Conservation (phyloP, 2,113 vertebrate species). For the Hiodon alosoides region DNA sequence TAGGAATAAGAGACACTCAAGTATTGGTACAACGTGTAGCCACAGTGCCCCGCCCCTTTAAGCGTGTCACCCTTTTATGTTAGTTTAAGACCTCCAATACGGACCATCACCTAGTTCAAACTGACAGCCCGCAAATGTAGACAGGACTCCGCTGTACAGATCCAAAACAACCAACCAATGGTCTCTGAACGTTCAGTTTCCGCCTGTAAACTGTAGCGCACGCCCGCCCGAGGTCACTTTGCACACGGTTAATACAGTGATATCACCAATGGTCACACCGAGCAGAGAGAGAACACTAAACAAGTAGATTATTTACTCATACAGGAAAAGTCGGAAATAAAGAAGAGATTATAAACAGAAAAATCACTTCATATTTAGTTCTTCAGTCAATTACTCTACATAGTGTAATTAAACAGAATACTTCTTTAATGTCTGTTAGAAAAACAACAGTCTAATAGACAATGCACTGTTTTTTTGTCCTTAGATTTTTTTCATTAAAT, state of each 20-base stretch:
- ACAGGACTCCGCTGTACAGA: background rate
- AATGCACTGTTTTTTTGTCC: slow-evolving; percentile 20
- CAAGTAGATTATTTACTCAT: slow-evolving; percentile 19
- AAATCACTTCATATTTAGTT: slow-evolving; percentile 27
- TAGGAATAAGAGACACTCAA: slow-evolving; percentile 21
- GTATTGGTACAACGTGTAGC: slow-evolving; percentile 40
- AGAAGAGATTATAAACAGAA: slow-evolving; percentile 31
- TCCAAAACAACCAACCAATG: slow-evolving; percentile 14
- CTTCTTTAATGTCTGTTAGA: slow-evolving; percentile 34
- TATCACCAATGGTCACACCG: slow-evolving; percentile 23
- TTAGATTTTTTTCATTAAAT: slow-evolving; percentile 20
- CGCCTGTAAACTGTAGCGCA: slow-evolving; percentile 11
- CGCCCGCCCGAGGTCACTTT: slow-evolving; percentile 22
- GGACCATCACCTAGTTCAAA: slow-evolving; percentile 25
- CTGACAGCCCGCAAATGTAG: background rate
- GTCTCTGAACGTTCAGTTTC: slow-evolving; percentile 21
- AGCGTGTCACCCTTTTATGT: background rate
- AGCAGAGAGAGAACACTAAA: background rate
- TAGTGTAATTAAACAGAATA: slow-evolving; percentile 42
- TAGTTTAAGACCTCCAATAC: background rate
- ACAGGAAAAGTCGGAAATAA: slow-evolving; percentile 34
- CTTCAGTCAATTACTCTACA: slow-evolving; percentile 39
- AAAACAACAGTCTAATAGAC: slow-evolving; percentile 27
- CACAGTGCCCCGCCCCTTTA: slow-evolving; percentile 29
- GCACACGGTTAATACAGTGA: slow-evolving; percentile 14